Evolutionary conservation across 2,888 invertebrate genomes (phyloP), one percentile per base, ranked within the genome.

Genomic region (Micoletzkya japonica): DNA sequence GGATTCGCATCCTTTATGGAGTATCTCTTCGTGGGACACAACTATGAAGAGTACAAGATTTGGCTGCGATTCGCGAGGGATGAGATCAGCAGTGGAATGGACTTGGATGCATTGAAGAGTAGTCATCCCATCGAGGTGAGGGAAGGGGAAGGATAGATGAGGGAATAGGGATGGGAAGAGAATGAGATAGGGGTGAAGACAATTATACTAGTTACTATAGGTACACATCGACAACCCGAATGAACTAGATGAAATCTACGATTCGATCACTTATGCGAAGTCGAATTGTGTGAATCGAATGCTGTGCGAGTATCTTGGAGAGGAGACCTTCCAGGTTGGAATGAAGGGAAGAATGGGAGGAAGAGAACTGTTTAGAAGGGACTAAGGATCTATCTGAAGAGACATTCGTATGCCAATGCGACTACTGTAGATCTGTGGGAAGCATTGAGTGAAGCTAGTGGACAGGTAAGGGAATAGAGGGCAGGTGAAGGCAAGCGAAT

Each of bases 171-270:
- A 57, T 32, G 26, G 24, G 36, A 36, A n/a, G n/a, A 24, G 37
- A 26, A 26, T 24, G 34, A 37, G 37, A 24, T 36, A 26, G 6
- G n/a, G n/a, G n/a, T n/a, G n/a, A n/a, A 17, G 7, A 14, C 28
- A 4, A 28, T 4, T 17, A 2, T 24, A 4, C n/a, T 37, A 39
- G 30, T 36, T 14, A 10, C 39, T 17, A 39, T 10, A 52, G 14
- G 17, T 90, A 10, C 92, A 93, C 20, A 95, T 95, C 0, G 92
- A 92, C 0, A 92, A 95, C 88, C 96, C 96, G 0, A 91, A 92
- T 10, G 95, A 96, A 87, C 92, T 96, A 72, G 95, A 95, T 87
- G 95, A 96, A 87, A 96, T 97, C 79, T 97, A 96, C 88, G 96
- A 97, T 67, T 73, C 73, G 81, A 96, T 97, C 82, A 95, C 95